These are phyloP conservation scores for Rhinoderma darwinii DNA, from an alignment of 2,113 vertebrate genomes.

Conservation along the genomic window DNA sequence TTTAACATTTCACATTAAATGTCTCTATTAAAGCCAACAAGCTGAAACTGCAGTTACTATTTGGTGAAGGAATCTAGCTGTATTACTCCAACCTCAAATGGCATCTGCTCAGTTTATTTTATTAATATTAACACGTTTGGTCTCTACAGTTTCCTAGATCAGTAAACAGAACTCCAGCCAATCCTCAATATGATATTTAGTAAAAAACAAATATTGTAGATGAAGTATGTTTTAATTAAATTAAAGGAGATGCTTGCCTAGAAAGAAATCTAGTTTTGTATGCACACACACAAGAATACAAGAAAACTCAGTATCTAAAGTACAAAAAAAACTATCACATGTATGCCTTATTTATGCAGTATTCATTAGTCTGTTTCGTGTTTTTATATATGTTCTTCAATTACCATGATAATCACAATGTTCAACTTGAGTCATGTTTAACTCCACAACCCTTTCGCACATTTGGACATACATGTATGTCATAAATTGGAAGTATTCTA, in stretches of 20 bases:
- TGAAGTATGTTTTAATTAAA: conserved; percentile 13
- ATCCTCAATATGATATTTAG: conserved; percentile 12
- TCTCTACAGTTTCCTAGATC: conserved; percentile 22
- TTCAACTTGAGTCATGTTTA: too few species aligned
- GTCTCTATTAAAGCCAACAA: conserved; percentile 78
- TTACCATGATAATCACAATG: too few species aligned
- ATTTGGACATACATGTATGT: too few species aligned
- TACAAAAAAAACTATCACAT: too few species aligned
- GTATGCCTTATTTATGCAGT: too few species aligned
- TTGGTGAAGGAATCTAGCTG: conserved; percentile 66
- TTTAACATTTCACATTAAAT: conserved; percentile 76
- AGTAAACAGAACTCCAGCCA: conserved; percentile 33
- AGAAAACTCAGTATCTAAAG: not conserved
- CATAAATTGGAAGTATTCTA: too few species aligned
- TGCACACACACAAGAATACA: not conserved
- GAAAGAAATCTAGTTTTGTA: not conserved
- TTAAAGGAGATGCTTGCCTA: not conserved
- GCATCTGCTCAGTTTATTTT: conserved; percentile 53
- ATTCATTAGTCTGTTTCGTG: too few species aligned
- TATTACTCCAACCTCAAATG: conserved; percentile 70
- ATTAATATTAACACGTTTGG: conserved; percentile 52
- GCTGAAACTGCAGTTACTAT: conserved; percentile 68
- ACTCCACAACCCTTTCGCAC: too few species aligned
- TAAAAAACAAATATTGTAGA: conserved; percentile 27
- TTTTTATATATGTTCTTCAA: too few species aligned